Evolutionary conservation across 2,888 invertebrate genomes (phyloP).

Genomic region (Adelphocoris suturalis): DNA sequence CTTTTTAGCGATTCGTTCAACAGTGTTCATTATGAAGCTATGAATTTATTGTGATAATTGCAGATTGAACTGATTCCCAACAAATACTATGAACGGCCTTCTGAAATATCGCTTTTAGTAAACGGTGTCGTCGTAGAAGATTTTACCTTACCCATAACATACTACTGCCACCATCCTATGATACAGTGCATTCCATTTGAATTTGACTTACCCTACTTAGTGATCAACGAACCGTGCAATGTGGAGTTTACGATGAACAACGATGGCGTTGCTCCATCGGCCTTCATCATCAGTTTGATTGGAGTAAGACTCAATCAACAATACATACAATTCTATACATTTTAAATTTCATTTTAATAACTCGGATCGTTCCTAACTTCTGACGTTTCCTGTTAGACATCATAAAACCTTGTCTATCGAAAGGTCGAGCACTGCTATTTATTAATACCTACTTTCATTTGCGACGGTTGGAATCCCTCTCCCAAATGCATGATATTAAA

Average conservation of each 20-base stretch:
- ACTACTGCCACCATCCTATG: constrained; percentile 61
- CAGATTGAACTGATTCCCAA: constrained; percentile 46
- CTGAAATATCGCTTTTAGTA: not conserved
- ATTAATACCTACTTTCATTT: too few species aligned
- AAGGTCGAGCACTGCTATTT: too few species aligned
- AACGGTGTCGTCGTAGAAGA: constrained; percentile 28
- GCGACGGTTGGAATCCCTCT: too few species aligned
- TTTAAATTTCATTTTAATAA: too few species aligned
- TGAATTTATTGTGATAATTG: not conserved
- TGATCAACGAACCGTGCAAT: not conserved
- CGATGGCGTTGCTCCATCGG: constrained; percentile 19
- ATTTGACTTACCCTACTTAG: constrained; percentile 13
- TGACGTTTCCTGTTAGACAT: too few species aligned
- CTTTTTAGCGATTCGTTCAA: too few species aligned
- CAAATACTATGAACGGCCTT: constrained; percentile 7
- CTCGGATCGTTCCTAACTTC: too few species aligned
- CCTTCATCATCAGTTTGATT: constrained; percentile 23
- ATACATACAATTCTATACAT: too few species aligned
- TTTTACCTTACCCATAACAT: not conserved
- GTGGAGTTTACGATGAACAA: constrained; percentile 28
- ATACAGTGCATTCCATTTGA: constrained; percentile 42
- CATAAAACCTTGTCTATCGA: too few species aligned
- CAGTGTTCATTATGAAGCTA: too few species aligned
- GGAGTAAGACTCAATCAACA: not conserved
- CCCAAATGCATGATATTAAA: too few species aligned